Conservation (phyloP, 2,113 vertebrate species). For the Ceratotherium simum region DNA sequence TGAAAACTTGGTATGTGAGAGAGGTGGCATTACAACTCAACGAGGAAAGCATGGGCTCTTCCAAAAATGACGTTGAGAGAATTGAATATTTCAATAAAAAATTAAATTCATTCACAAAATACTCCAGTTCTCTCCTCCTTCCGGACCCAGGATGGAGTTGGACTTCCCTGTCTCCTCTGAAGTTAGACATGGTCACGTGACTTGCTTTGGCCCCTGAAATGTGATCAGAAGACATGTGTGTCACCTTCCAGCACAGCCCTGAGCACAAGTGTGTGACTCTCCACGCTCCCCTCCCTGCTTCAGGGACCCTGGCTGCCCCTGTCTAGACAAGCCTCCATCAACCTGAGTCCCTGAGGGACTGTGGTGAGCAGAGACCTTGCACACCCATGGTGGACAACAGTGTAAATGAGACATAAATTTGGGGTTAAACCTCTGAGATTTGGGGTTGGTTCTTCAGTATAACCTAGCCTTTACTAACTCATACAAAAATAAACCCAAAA, state of each 20-base stretch:
- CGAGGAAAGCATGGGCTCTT: background rate
- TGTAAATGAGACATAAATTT: background rate
- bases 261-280: accelerated
- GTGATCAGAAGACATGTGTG: background rate
- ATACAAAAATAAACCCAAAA: background rate
- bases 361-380: background rate
- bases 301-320: too few relatives aligned
- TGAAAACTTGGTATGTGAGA: background rate
- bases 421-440: background rate
- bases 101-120: background rate
- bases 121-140: background rate
- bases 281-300: too few relatives aligned
- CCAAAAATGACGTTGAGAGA: background rate
- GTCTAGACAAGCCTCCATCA: background rate
- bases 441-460: background rate
- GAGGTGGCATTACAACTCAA: background rate
- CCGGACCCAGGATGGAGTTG: too few relatives aligned
- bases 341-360: background rate
- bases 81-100: background rate
- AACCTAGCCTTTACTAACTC: background rate
- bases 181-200: background rate
- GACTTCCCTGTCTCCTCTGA: background rate
- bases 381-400: background rate
- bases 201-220: background rate
- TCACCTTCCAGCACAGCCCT: background rate